Conservation (phyloP, 2,888 invertebrate genomes). For the Caenorhabditis sp. region DNA sequence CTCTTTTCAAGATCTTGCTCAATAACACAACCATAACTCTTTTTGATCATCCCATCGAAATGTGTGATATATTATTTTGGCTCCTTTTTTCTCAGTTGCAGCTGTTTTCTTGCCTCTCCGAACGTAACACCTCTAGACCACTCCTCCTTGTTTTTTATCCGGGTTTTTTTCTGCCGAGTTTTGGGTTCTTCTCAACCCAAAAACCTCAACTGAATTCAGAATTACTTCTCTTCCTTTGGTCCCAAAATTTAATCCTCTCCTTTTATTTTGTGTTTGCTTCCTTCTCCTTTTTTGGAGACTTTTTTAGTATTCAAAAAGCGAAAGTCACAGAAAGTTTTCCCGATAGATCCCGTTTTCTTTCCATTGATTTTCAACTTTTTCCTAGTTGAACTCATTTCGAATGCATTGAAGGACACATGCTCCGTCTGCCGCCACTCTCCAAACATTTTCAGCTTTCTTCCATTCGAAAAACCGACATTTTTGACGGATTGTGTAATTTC, state of each 20-base stretch:
- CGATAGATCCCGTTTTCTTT: not conserved
- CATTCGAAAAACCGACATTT: not conserved
- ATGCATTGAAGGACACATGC: constrained; percentile 52
- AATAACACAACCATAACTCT: constrained; percentile 59
- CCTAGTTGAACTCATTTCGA: constrained; percentile 32
- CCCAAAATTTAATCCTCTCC: constrained; percentile 21
- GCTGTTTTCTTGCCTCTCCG: constrained; percentile 34
- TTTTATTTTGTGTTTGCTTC: not conserved
- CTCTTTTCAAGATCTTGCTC: not conserved
- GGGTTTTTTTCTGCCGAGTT: constrained; percentile 8
- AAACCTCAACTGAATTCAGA: constrained; percentile 19
- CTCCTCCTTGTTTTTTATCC: not conserved
- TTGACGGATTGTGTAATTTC: constrained; percentile 40
- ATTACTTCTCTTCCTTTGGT: constrained; percentile 2
- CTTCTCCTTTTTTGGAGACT: not conserved
- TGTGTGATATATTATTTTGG: constrained; percentile 44
- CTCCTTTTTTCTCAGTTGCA: constrained; percentile 12
- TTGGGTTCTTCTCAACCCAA: constrained; percentile 24
- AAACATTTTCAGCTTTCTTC: constrained; percentile 11
- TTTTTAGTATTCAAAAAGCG: not conserved
- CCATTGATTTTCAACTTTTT: constrained; percentile 23
- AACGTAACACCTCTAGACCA: constrained; percentile 37
- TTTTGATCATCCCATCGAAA: constrained; percentile 42
- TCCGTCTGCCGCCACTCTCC: not conserved
- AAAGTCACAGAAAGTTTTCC: not conserved